These are phyloP conservation scores for Drosophila meridiana DNA, from an alignment of 2,888 invertebrate species.

Conservation along the genomic window DNA sequence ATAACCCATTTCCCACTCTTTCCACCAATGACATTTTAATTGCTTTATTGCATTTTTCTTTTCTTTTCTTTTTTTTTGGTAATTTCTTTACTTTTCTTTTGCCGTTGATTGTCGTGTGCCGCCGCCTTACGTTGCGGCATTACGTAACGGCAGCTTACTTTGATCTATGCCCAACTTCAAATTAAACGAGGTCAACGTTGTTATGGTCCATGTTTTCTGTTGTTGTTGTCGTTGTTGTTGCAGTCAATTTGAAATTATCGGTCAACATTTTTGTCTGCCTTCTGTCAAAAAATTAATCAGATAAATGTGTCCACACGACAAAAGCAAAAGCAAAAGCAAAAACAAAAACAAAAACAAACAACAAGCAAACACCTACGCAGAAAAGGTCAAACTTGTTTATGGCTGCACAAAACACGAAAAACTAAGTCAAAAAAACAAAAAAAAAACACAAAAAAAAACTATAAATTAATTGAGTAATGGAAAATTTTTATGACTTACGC, in stretches of 20 bases:
- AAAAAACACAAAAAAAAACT: not conserved
- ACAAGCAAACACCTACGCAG: constrained; percentile 46
- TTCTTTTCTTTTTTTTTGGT: constrained; percentile 4
- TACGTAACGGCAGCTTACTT: constrained; percentile 67
- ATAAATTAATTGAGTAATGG: constrained; percentile 45
- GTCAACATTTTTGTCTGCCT: constrained; percentile 76
- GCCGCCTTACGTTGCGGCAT: constrained; percentile 59
- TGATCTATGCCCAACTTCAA: constrained; percentile 42
- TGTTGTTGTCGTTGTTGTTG: constrained; percentile 43
- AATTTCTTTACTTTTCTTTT: constrained; percentile 24
- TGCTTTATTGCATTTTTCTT: constrained; percentile 73
- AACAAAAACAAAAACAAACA: not conserved
- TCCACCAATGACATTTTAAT: constrained; percentile 77
- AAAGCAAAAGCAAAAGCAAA: constrained; percentile 1
- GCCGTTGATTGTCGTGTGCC: constrained; percentile 74
- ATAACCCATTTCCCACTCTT: constrained; percentile 64
- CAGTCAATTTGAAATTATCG: constrained; percentile 77
- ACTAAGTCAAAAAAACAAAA: not conserved
- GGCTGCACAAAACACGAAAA: constrained; percentile 33
- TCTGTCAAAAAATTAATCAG: constrained; percentile 75
- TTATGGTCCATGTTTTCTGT: constrained; percentile 65
- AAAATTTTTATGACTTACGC: constrained; percentile 53
- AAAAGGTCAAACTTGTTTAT: constrained; percentile 64
- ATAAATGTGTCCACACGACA: constrained; percentile 69
- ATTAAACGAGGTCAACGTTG: constrained; percentile 67